Evolutionary conservation across 2,113 vertebrate genomes (phyloP), one percentile per base, ranked within the genome.

Genomic region (Isichthys henryi): DNA sequence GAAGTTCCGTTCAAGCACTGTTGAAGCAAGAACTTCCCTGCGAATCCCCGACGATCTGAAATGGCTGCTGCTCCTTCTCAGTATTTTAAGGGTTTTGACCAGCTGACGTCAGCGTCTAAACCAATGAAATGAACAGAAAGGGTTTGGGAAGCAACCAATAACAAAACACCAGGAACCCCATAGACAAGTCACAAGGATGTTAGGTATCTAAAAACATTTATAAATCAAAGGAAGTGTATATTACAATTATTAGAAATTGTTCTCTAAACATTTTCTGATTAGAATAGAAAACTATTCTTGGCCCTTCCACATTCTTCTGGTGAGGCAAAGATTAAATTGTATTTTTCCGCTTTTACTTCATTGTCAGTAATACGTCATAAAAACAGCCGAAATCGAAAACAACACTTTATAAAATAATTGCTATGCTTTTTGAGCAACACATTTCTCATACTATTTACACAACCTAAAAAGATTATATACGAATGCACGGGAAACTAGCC

Each of bases 1-100:
- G 92, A 92, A 94, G 96, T 95, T 97, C 97, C 97, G 96, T 97
- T 96, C 97, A 97, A 97, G 93, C 97, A 97, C 97, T 97, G 96
- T 97, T 97, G 97, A 97, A 97, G 94, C 95, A 96, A 95, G 94
- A 83, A 83, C 77, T 15, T 52, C 88, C 15, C 31, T 52, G 10
- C 9, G 13, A n/a, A 45, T 58, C 74, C 77, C 39, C 0, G 52
- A 53, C 19, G 50, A 15, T 89, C 31, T 84, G 88, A 45, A 84
- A 46, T 46, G 35, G 48, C 19, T 49, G 5, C 0, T 0, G 5
- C 3, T 0, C n/a, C 21, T 27, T 56, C 31, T 89, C 74, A 0
- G 19, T 84, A 56, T 89, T 84, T 89, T 13, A 53, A n/a, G 27
- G 19, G 8, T 82, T 56, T 19, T 19, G 13, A 35, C 3, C 53